These are phyloP conservation scores for Chalcosyrphus nemorum DNA, from an alignment of 2,888 invertebrate genomes.

Conservation along the genomic window DNA sequence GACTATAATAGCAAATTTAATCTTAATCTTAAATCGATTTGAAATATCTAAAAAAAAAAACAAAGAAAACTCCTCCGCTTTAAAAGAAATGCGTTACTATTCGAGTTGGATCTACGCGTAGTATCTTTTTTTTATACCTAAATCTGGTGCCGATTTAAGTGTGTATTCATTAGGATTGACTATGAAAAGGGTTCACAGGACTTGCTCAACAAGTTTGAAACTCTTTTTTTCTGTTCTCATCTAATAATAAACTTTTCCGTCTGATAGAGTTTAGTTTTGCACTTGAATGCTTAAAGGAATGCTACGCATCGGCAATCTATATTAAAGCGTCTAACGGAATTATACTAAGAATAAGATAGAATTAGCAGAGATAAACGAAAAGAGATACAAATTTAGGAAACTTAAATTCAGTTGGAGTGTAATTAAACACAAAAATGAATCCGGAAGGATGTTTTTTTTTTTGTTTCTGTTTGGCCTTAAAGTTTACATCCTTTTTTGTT, in stretches of 20 bases:
- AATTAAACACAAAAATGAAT: neutral
- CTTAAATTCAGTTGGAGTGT: neutral
- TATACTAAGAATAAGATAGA: neutral
- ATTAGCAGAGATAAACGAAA: too few species aligned
- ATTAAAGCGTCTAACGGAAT: neutral
- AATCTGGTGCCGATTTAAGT: neutral
- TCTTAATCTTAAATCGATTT: neutral
- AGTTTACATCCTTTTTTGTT: neutral
- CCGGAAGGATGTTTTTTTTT: constrained; percentile 1
- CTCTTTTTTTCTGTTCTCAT: neutral
- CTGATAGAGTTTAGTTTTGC: neutral
- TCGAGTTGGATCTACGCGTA: neutral
- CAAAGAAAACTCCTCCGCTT: neutral
- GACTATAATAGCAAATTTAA: neutral
- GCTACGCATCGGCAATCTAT: neutral
- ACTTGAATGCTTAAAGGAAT: neutral
- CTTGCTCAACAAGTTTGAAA: neutral
- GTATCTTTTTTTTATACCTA: neutral
- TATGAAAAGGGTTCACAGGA: neutral
- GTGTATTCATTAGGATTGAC: neutral
- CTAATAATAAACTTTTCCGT: neutral
- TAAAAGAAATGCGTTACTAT: neutral
- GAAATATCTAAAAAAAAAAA: neutral
- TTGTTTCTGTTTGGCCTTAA: neutral
- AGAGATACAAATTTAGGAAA: neutral